A percentile compares a stretch with the other conserved stretches of the same genome.
These are phyloP conservation scores for Nebria ingens DNA, from an alignment of 1,140 invertebrate genomes.

Conservation along the genomic window DNA sequence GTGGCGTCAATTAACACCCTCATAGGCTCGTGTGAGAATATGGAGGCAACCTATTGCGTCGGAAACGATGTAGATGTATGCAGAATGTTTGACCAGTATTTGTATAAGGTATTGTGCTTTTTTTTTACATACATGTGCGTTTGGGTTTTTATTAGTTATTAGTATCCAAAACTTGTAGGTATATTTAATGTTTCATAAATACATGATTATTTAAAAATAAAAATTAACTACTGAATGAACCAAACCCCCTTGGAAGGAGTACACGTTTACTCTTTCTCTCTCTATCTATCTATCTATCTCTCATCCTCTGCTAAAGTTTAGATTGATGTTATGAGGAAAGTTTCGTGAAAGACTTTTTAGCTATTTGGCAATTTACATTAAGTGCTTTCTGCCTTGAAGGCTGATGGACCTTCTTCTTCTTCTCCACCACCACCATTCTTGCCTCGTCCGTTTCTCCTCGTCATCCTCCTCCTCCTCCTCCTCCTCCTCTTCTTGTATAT, in stretches of 20 bases:
- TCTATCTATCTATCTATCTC: too few species aligned
- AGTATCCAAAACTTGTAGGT: neutral
- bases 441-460: neutral
- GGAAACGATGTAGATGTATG: slow-evolving; percentile 51
- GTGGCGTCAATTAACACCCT: slow-evolving; percentile 36
- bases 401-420: slow-evolving; percentile 6
- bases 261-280: neutral
- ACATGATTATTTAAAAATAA: neutral
- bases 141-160: neutral
- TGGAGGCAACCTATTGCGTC: slow-evolving; percentile 54
- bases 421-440: too few species aligned
- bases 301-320: slow-evolving; percentile 21
- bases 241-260: too few species aligned
- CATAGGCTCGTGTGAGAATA: slow-evolving; percentile 37
- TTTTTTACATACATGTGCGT: neutral
- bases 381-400: slow-evolving; percentile 17
- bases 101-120: slow-evolving; percentile 46
- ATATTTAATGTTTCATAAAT: neutral
- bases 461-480: neutral
- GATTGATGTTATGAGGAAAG: slow-evolving; percentile 25
- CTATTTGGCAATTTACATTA: slow-evolving; percentile 25
- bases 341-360: slow-evolving; percentile 19
- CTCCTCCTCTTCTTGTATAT: neutral
- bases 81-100: slow-evolving; percentile 57
- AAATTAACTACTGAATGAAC: too few species aligned